Evolutionary conservation across 2,888 invertebrate species (phyloP).

Genomic region (Acanthosepion esculentum): DNA sequence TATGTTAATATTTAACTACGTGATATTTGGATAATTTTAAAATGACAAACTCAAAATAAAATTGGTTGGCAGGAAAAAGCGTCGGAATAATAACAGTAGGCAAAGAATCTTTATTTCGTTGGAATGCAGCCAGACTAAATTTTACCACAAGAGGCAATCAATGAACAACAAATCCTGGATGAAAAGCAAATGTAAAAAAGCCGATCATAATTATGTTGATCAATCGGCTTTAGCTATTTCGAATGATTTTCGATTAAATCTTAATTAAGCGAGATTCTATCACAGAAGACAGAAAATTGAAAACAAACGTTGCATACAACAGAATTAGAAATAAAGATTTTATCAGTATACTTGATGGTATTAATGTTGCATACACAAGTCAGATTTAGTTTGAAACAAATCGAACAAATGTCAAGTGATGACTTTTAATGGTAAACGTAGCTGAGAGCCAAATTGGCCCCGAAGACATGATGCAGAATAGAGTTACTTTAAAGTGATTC

Average conservation of each 20-base stretch:
- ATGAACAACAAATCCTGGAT: background rate
- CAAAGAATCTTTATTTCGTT: background rate
- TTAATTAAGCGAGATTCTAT: background rate
- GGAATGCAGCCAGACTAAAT: background rate
- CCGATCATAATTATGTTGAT: background rate
- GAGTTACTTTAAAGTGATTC: too few species aligned
- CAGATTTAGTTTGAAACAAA: background rate
- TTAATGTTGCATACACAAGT: background rate
- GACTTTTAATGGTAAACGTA: background rate
- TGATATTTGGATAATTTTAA: too few species aligned
- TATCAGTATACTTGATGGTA: background rate
- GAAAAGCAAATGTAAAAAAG: background rate
- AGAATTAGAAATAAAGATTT: background rate
- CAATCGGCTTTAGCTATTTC: background rate
- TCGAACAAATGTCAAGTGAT: background rate
- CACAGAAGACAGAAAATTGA: background rate
- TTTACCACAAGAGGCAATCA: background rate
- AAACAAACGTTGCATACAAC: background rate
- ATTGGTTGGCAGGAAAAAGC: background rate
- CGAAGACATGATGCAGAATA: background rate
- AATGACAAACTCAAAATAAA: background rate
- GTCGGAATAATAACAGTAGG: background rate
- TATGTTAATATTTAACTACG: too few species aligned
- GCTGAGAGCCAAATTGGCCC: background rate
- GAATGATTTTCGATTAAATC: constrained; percentile 13